Evolutionary conservation across 2,797 vertebrate species (phyloP).

Genomic region (Manis pentadactyla): DNA sequence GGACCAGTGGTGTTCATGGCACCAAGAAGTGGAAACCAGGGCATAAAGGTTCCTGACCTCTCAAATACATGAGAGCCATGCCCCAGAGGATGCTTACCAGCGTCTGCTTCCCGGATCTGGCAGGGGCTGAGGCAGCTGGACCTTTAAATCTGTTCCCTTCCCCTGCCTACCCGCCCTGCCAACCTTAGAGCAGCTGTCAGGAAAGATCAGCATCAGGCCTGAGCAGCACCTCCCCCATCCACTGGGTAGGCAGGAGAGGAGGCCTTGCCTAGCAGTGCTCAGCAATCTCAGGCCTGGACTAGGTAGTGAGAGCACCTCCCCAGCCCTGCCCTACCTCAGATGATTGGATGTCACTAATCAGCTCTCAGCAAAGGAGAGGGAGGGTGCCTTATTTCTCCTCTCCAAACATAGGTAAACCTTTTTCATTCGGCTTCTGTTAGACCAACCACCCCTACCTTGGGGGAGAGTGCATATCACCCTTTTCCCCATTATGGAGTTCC

Average conservation of each 20-base stretch:
- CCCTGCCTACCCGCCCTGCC: constrained; percentile 60
- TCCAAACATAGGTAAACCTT: background rate
- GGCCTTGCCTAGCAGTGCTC: background rate
- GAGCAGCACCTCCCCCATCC: constrained; percentile 73
- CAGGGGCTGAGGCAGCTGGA: background rate
- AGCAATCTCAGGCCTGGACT: background rate
- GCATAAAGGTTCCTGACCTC: background rate
- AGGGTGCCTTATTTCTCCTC: background rate
- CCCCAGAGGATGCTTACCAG: constrained; percentile 65
- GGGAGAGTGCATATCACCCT: background rate
- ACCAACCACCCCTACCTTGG: background rate
- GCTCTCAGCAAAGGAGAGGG: background rate
- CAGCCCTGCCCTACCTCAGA: background rate
- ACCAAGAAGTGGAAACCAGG: background rate
- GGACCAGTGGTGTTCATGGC: background rate
- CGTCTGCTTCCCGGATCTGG: constrained; percentile 31
- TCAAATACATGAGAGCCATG: background rate
- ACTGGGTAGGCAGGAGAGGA: constrained; percentile 26
- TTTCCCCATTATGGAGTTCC: background rate
- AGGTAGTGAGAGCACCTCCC: background rate
- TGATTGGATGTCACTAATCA: background rate
- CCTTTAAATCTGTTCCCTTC: constrained; percentile 78
- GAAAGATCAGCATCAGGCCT: constrained; percentile 85
- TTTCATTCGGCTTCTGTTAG: background rate
- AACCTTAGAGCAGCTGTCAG: constrained; percentile 86